Conservation (phyloP, 2,113 vertebrate genomes). For the Cervus canadensis region DNA sequence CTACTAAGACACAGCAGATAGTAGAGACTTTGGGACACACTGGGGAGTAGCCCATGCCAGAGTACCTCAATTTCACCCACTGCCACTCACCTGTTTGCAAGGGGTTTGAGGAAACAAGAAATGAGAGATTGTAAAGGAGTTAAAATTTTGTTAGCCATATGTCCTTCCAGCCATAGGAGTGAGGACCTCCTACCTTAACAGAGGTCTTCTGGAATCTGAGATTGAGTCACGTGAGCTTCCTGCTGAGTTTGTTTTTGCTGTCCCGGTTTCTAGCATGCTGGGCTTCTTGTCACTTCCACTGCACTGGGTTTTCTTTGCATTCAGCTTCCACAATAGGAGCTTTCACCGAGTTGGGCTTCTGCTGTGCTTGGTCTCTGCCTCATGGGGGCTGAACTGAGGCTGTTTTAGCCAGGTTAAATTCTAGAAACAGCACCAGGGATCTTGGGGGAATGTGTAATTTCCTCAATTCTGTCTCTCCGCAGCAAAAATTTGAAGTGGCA, state of each 20-base stretch:
- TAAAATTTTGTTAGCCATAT: neutral
- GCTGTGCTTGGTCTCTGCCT: neutral
- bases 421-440: neutral
- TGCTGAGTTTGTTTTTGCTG: neutral
- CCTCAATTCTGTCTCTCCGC: neutral
- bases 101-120: neutral
- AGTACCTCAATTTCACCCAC: neutral
- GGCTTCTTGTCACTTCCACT: neutral
- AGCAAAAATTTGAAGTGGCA: neutral
- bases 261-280: neutral
- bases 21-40: neutral
- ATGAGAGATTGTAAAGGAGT: neutral
- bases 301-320: neutral
- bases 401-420: neutral
- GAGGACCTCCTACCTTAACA: neutral
- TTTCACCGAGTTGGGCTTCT: neutral
- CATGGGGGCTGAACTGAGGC: neutral
- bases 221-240: neutral
- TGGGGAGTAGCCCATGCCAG: neutral
- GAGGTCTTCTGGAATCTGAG: neutral
- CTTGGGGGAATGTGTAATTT: neutral
- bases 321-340: neutral
- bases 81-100: rapidly evolving
- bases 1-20: neutral
- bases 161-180: neutral